Conservation (phyloP, 1,140 invertebrate genomes). For the Ceratosolen fusciceps region DNA sequence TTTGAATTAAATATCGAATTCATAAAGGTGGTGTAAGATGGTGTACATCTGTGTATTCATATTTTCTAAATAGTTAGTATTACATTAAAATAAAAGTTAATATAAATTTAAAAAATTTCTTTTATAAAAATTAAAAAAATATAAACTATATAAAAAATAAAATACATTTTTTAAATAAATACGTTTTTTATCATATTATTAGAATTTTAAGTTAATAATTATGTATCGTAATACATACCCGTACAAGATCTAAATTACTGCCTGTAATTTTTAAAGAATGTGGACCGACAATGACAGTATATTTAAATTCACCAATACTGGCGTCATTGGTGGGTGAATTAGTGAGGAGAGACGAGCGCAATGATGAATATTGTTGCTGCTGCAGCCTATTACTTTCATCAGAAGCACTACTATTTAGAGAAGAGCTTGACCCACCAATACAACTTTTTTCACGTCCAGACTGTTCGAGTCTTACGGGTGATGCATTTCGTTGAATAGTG, state of each 20-base stretch:
- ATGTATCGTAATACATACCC: constrained; percentile 73
- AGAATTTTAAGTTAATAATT: no score
- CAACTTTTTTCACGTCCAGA: constrained; percentile 73
- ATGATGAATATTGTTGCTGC: constrained; percentile 61
- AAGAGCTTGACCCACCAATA: constrained; percentile 77
- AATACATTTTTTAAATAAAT: no score
- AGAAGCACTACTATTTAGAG: constrained; percentile 81
- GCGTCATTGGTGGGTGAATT: constrained; percentile 88
- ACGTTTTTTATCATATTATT: no score
- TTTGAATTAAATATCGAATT: no score
- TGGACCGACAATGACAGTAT: constrained; percentile 85
- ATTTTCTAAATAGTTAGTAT: no score
- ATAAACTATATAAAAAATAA: no score
- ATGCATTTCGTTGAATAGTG: constrained; percentile 92
- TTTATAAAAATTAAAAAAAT: no score
- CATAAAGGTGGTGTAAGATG: no score
- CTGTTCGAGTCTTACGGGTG: constrained; percentile 82
- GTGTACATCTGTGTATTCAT: no score
- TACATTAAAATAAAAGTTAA: no score
- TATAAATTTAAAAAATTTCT: no score
- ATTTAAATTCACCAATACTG: constrained; percentile 87
- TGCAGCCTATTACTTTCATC: constrained; percentile 76
- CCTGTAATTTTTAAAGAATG: constrained; percentile 88
- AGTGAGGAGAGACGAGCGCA: constrained; percentile 76
- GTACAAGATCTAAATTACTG: constrained; percentile 85